Base-by-base conservation (phyloP, 2,797 vertebrate species). In the Danio jaintianensis region DNA sequence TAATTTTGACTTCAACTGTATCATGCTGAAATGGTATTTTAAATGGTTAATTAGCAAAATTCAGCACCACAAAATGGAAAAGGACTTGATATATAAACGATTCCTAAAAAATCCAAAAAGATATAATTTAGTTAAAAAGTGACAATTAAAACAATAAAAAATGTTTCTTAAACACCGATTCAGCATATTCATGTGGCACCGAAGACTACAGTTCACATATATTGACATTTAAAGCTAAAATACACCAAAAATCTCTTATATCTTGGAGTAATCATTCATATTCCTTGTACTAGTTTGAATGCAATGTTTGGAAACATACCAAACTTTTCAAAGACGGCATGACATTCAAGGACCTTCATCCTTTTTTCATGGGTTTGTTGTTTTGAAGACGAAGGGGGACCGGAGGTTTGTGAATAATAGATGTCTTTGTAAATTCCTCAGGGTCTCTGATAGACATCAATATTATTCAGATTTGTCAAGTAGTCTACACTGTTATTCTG, bases 371-470 rank as follows among this genome's bases (percentile, higher is more conserved):
- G 61, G 48, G 79, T 85, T 82, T 91, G 86, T 91, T 82, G 75
- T 91, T 89, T 84, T 87, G 86, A 83, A 81, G 75, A 82, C 22
- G 52, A 79, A 78, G 62, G 72, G 67, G 81, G 74, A 10, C 0
- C 86, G 80, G 83, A 90, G 84, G 82, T 85, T 89, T 81, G 82
- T 94, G 90, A 94, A 94, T 94, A 92, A 94, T 93, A 92, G 76
- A 94, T 93, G 88, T 69, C 78, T 89, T 90, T 89, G 85, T 87
- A 89, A 75, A 75, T 85, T 75, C 89, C 82, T 87, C 78, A 88
- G 79, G 90, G 91, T 87, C 66, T 45, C 47, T 77, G 77, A 84
- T 38, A 89, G 90, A 89, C 88, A 85, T 90, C 79, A 76, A 84
- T 87, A 88, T 91, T 91, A 89, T 92, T 93, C 88, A 90, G 85